phyloP scores from a whole-genome alignment of 2,888 invertebrate genomes.

The Phymatocera aterrima region DNA sequence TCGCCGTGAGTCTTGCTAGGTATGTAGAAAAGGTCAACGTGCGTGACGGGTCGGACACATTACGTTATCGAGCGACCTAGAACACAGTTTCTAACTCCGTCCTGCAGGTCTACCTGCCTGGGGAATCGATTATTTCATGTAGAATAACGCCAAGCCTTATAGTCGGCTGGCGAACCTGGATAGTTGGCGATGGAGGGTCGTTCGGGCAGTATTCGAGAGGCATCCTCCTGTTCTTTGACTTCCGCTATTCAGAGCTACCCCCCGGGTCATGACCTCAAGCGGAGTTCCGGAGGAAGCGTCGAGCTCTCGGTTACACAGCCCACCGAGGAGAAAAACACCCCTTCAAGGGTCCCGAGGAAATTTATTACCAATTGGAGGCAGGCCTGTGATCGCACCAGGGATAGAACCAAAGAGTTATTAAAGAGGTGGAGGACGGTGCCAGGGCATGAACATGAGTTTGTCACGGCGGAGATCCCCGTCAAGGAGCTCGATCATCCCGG shows the following conservation, averaged over 20 bases:
- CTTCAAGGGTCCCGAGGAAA: conserved; percentile 82
- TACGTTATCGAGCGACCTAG: conserved; percentile 36
- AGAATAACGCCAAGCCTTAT: conserved; percentile 46
- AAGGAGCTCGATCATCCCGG: conserved; percentile 73
- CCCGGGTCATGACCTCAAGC: conserved; percentile 48
- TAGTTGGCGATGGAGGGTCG: conserved; percentile 61
- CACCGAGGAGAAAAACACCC: conserved; percentile 52
- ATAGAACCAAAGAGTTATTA: conserved; percentile 84
- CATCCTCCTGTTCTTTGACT: conserved; percentile 57
- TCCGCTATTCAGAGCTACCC: conserved; percentile 11
- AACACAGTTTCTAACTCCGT: conserved; percentile 23
- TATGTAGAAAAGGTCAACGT: background rate
- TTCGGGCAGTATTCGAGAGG: conserved; percentile 62
- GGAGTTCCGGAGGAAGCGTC: conserved; percentile 56
- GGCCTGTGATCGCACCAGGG: conserved; percentile 86
- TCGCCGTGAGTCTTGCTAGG: background rate
- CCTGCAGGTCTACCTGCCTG: conserved; percentile 24
- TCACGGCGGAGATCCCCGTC: conserved; percentile 39
- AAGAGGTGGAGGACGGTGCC: conserved; percentile 84
- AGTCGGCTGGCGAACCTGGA: background rate
- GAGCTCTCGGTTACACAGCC: conserved; percentile 51
- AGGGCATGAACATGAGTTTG: conserved; percentile 75
- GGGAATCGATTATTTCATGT: conserved; percentile 62
- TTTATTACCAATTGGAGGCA: conserved; percentile 86
- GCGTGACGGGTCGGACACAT: conserved; percentile 23